Evolutionary conservation across 2,888 invertebrate species (phyloP).

Genomic region (Acanthoscelides obtectus): DNA sequence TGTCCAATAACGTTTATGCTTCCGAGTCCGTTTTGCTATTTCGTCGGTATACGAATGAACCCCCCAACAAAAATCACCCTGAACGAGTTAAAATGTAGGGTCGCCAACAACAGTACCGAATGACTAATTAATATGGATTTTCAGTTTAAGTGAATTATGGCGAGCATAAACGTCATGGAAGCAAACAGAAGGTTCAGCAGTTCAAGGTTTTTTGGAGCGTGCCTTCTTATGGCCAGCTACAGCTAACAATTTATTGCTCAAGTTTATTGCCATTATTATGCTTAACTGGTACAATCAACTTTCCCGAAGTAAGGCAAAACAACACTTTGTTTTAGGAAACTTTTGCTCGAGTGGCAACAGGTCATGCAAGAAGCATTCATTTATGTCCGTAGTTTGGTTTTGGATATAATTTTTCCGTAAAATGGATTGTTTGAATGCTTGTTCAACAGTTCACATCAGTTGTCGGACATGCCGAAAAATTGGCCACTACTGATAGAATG

Average conservation of each 20-base stretch:
- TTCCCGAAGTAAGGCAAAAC: neutral
- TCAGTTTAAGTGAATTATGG: neutral
- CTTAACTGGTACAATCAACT: neutral
- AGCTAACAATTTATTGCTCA: neutral
- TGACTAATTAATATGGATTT: neutral
- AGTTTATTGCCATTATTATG: neutral
- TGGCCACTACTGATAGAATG: no score
- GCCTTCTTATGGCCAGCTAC: neutral
- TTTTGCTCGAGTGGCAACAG: neutral
- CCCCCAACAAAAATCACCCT: neutral
- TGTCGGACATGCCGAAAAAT: no score
- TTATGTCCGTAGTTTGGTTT: neutral
- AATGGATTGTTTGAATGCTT: no score
- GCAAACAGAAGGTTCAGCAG: neutral
- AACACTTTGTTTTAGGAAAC: neutral
- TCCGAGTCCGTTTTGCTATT: neutral
- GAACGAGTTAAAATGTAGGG: neutral
- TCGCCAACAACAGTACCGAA: neutral
- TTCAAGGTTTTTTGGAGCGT: neutral
- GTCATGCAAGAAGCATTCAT: neutral
- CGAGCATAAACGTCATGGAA: neutral
- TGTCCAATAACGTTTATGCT: neutral
- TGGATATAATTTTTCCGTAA: no score
- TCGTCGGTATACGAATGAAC: neutral
- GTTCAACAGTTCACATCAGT: no score